Evolutionary conservation across 2,797 vertebrate species (phyloP), one percentile per base, ranked within the genome.

Genomic region (Neolamprologus multifasciatus): DNA sequence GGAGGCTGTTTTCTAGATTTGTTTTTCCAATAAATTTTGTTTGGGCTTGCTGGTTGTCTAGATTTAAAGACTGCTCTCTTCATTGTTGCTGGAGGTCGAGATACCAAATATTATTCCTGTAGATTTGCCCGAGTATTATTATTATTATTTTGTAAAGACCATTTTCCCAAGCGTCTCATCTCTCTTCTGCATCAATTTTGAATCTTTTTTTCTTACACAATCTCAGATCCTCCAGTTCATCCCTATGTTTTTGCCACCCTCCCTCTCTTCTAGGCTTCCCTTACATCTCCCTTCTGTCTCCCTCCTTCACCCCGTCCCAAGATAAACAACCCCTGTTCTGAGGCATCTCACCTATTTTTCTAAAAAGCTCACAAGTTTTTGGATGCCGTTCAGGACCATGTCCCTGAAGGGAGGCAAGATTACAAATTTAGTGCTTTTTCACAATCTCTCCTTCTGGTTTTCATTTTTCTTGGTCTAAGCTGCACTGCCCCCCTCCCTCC

Each of bases 311-410:
- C 91, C 88, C 80, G 55, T 93, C 89, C 94, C 92, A 95, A 95
- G 86, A 95, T 94, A 95, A 96, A 96, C 95, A 96, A 86, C 83
- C 90, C 88, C 90, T 87, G 69, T 88, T 91, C 91, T 79, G 89
- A 94, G 89, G 94, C 91, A 95, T 91, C 94, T 91, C 93, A 95
- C 92, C 92, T 96, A 96, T 96, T 96, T 96, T 92, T 91, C 81
- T 81, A 88, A 93, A 94, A 89, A 92, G 89, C 88, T 87, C 87
- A 84, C 85, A 84, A 83, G 78, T 67, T 93, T 94, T 93, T 96
- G 95, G 94, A 96, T 81, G 84, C 76, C 17, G 77, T 92, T 95
- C 94, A 93, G 91, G 89, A 78, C 74, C 67, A 48, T 83, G 90
- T 96, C 94, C 92, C 95, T 5, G 31, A 93, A 93, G 94, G 94